phyloP scores from a whole-genome alignment of 2,113 vertebrate genomes.

The Takifugu flavidus region DNA sequence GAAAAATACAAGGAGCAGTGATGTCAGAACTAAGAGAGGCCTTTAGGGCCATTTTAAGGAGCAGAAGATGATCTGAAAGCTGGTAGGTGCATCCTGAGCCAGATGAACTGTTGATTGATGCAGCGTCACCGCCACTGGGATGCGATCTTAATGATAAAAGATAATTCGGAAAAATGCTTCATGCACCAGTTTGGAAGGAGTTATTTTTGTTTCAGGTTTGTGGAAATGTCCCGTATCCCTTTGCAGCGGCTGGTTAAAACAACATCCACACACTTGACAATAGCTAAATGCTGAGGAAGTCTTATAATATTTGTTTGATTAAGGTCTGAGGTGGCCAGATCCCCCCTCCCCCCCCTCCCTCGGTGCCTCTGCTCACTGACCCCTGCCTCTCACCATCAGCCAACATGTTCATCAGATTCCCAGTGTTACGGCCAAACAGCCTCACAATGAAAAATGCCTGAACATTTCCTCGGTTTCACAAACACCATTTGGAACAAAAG shows the following conservation, averaged over 20 bases:
- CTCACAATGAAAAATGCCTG: constrained; percentile 74
- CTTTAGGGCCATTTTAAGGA: too few species aligned
- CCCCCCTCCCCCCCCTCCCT: background rate
- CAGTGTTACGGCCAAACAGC: constrained; percentile 55
- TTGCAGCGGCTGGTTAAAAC: background rate
- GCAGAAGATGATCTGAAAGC: too few species aligned
- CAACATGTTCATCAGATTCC: constrained; percentile 55
- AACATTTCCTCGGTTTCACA: constrained; percentile 73
- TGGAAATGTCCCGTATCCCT: background rate
- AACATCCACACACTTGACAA: background rate
- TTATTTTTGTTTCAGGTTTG: background rate
- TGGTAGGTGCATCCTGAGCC: too few species aligned
- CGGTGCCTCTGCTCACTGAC: constrained; percentile 39
- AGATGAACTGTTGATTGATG: too few species aligned
- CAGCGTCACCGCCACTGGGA: too few species aligned
- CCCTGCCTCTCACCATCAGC: constrained; percentile 56
- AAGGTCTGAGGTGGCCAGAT: background rate
- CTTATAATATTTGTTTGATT: background rate
- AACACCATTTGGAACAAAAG: constrained; percentile 72
- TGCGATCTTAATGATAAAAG: too few species aligned
- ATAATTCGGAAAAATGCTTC: too few species aligned
- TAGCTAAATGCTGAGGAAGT: background rate
- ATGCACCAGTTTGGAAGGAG: too few species aligned
- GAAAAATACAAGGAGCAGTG: background rate
- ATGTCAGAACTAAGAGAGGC: too few species aligned